Evolutionary conservation across 2,888 invertebrate species (phyloP).

Genomic region (Galeruca laticollis): DNA sequence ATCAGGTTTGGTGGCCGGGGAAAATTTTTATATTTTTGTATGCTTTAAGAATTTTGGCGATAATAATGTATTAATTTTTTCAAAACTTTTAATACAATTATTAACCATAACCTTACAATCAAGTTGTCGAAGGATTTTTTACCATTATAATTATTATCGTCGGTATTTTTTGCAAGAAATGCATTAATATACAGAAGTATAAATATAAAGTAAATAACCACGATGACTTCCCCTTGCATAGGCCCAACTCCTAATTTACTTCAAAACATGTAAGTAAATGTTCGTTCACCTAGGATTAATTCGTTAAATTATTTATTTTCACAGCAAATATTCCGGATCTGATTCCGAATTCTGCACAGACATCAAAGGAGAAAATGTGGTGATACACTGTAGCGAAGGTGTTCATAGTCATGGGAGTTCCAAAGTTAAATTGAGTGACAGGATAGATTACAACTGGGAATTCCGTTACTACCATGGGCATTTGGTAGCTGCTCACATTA

Average conservation of each 20-base stretch:
- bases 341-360: constrained; percentile 63
- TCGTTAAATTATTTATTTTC: constrained; percentile 37
- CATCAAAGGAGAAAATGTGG: constrained; percentile 70
- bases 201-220: not conserved
- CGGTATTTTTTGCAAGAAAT: not conserved
- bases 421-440: constrained; percentile 85
- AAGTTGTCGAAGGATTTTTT: no score
- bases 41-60: not conserved
- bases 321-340: constrained; percentile 61
- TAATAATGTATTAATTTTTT: not conserved
- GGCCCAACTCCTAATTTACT: constrained; percentile 53
- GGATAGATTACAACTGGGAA: constrained; percentile 96
- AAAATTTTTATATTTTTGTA: constrained; percentile 1
- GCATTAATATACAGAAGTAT: not conserved
- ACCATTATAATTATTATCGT: not conserved
- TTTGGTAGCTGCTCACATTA: constrained; percentile 88
- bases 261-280: constrained; percentile 58
- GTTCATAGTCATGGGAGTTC: constrained; percentile 86
- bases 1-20: not conserved
- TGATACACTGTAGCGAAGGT: constrained; percentile 78
- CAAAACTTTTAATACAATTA: no score
- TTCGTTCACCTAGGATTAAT: not conserved
- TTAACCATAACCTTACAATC: no score
- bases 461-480: constrained; percentile 88
- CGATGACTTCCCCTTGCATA: constrained; percentile 44